Evolutionary conservation across 2,888 invertebrate species (phyloP).

Genomic region (Micropterix aruncella): DNA sequence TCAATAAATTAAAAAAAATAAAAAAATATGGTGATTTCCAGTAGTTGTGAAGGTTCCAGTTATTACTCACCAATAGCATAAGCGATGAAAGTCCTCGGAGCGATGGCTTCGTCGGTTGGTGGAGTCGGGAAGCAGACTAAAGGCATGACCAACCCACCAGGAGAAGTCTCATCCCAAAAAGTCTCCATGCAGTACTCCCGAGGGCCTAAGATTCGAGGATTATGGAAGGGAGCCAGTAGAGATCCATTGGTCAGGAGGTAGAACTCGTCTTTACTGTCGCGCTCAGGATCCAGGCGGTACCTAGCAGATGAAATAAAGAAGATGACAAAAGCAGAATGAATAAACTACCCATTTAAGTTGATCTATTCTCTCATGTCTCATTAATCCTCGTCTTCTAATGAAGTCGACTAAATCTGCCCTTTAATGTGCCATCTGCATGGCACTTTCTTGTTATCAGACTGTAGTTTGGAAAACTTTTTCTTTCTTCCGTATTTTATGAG

Average conservation of each 20-base stretch:
- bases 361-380: no score
- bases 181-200: constrained; percentile 47
- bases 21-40: no score
- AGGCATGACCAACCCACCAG: constrained; percentile 33
- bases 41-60: no score
- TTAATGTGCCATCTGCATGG: no score
- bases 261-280: constrained; percentile 34
- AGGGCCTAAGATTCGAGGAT: constrained; percentile 30
- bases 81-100: constrained; percentile 25
- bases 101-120: constrained; percentile 22
- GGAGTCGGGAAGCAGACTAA: constrained; percentile 35
- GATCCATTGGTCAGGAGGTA: constrained; percentile 44
- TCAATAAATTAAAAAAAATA: no score
- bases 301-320: constrained; percentile 19
- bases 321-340: constrained; percentile 1
- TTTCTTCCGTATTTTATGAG: no score
- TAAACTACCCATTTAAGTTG: no score
- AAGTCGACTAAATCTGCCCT: no score
- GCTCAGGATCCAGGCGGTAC: constrained; percentile 37
- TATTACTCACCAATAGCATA: constrained; percentile 31
- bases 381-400: no score
- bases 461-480: no score
- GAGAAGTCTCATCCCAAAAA: constrained; percentile 26
- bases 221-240: constrained; percentile 34
- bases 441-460: no score